A percentile compares a stretch with the other conserved stretches of the same genome.
Evolutionary conservation across 2,888 invertebrate species (phyloP).

Genomic region (Zaprionus bogoriensis): DNA sequence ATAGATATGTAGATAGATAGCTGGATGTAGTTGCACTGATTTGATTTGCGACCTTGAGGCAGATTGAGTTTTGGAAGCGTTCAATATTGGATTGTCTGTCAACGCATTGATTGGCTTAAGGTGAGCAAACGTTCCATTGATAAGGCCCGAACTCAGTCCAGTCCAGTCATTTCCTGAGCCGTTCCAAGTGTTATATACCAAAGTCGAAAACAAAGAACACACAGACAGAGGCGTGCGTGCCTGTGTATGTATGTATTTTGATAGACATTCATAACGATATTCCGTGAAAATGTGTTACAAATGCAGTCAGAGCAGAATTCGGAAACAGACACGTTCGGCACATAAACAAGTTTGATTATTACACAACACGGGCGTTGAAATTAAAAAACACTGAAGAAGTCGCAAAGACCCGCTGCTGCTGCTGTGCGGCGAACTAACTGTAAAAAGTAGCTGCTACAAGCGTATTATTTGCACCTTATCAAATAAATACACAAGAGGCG

Average conservation of each 20-base stretch:
- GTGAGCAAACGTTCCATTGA: slow-evolving; percentile 26
- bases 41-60: slow-evolving; percentile 50
- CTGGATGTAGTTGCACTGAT: slow-evolving; percentile 17
- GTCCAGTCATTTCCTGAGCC: slow-evolving; percentile 32
- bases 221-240: background rate
- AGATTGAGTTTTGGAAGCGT: slow-evolving; percentile 33
- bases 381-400: slow-evolving; percentile 65
- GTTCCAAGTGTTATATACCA: no score
- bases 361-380: slow-evolving; percentile 75
- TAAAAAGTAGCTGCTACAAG: background rate
- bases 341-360: slow-evolving; percentile 76
- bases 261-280: slow-evolving; percentile 33
- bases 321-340: slow-evolving; percentile 73
- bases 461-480: slow-evolving; percentile 74
- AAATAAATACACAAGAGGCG: slow-evolving; percentile 60
- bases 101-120: slow-evolving; percentile 25
- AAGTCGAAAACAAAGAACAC: background rate
- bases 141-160: no score
- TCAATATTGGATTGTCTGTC: slow-evolving; percentile 36
- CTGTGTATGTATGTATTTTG: no score
- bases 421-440: slow-evolving; percentile 3
- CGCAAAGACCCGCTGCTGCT: slow-evolving; percentile 16
- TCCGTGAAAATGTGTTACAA: slow-evolving; percentile 58
- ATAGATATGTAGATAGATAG: slow-evolving; percentile 8
- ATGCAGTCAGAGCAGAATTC: slow-evolving; percentile 72